Evolutionary conservation across 2,888 invertebrate species (phyloP).

Genomic region (Cryptus viduatorius): DNA sequence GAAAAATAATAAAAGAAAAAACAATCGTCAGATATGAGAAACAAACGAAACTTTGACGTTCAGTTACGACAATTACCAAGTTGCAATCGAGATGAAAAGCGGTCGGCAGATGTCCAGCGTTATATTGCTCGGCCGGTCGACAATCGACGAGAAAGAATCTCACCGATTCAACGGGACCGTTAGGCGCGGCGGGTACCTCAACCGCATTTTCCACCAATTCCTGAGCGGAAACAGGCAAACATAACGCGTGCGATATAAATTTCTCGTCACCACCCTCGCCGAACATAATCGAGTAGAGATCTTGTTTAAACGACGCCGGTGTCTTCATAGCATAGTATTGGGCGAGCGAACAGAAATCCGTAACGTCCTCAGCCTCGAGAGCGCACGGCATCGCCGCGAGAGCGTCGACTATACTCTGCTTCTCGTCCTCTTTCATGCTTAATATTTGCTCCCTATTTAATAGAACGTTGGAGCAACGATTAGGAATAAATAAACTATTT

Average conservation of each 20-base stretch:
- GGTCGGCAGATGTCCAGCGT: slow-evolving; percentile 97
- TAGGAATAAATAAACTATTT: not conserved
- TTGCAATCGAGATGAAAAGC: slow-evolving; percentile 99
- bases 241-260: slow-evolving; percentile 93
- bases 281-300: slow-evolving; percentile 86
- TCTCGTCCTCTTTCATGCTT: slow-evolving; percentile 90
- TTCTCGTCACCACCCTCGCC: slow-evolving; percentile 88
- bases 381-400: slow-evolving; percentile 93
- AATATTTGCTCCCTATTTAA: slow-evolving; percentile 91
- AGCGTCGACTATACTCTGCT: slow-evolving; percentile 89
- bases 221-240: slow-evolving; percentile 97
- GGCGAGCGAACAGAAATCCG: slow-evolving; percentile 98
- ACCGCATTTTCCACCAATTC: slow-evolving; percentile 95
- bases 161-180: slow-evolving; percentile 86
- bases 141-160: slow-evolving; percentile 99
- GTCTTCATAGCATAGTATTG: slow-evolving; percentile 97
- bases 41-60: not conserved
- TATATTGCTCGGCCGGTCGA: slow-evolving; percentile 97
- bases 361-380: slow-evolving; percentile 96
- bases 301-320: slow-evolving; percentile 96
- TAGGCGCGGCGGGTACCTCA: slow-evolving; percentile 88
- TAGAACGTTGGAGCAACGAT: too few species aligned
- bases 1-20: not conserved
- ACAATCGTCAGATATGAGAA: not conserved
- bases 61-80: slow-evolving; percentile 86